A percentile compares a stretch with the other conserved stretches of the same genome.
These are phyloP conservation scores for Gallinago paraguaiae DNA, from an alignment of 2,113 vertebrate genomes.

Conservation along the genomic window DNA sequence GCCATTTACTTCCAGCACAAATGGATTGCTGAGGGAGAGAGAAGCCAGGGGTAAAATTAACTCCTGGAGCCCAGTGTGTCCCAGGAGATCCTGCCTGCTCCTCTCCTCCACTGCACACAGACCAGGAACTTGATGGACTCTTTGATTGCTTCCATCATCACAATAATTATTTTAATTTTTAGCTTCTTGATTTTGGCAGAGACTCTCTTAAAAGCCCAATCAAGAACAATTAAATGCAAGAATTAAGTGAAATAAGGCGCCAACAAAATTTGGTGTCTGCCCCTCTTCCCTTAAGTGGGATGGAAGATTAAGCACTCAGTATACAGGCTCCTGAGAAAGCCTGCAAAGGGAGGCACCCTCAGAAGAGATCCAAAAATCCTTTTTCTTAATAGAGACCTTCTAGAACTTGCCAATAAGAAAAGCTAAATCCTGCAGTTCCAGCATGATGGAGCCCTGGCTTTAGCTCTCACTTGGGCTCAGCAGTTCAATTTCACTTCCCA, in stretches of 20 bases:
- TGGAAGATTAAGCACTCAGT: not conserved
- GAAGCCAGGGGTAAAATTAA: not conserved
- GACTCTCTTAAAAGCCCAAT: not conserved
- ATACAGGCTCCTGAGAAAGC: not conserved
- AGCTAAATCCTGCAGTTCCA: not conserved
- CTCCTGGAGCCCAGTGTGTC: not conserved
- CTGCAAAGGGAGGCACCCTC: not conserved
- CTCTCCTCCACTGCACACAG: not conserved
- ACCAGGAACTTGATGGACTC: not conserved
- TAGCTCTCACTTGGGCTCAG: not conserved
- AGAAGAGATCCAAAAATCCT: not conserved
- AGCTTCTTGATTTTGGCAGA: constrained; percentile 30
- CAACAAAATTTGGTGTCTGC: not conserved
- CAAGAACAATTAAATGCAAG: not conserved
- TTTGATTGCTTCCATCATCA: constrained; percentile 1
- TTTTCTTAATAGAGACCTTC: constrained; percentile 11
- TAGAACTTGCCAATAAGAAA: not conserved
- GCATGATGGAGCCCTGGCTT: not conserved
- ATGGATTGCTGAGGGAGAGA: not conserved
- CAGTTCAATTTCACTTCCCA: not conserved
- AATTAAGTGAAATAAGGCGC: constrained; percentile 10
- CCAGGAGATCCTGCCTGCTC: not conserved
- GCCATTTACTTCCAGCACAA: constrained; percentile 18
- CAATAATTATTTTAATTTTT: not conserved
- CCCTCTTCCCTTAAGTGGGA: not conserved